phyloP scores from a whole-genome alignment of 2,113 vertebrate genomes.

The Nothobranchius kuhntae region DNA sequence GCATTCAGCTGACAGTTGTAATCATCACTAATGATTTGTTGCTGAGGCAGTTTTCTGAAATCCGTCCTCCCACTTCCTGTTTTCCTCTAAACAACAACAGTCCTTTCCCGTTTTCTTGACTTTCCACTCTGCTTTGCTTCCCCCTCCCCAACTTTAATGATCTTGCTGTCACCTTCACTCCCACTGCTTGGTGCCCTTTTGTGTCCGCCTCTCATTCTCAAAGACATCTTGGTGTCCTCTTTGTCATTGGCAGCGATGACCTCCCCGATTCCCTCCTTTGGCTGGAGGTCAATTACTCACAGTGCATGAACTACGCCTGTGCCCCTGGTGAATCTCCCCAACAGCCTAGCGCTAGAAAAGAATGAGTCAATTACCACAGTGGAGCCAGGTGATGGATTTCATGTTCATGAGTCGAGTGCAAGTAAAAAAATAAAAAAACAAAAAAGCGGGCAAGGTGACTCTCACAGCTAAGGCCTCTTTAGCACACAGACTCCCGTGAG shows the following conservation, averaged over 20 bases:
- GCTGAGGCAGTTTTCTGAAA: slow-evolving; percentile 3
- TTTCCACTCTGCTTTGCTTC: background rate
- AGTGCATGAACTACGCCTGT: slow-evolving; percentile 72
- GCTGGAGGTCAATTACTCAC: slow-evolving; percentile 83
- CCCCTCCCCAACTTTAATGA: slow-evolving; percentile 43
- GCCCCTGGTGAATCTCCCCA: slow-evolving; percentile 74
- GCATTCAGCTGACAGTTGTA: slow-evolving; percentile 14
- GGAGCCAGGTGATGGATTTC: slow-evolving; percentile 81
- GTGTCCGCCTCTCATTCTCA: slow-evolving; percentile 35
- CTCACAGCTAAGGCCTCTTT: slow-evolving; percentile 65
- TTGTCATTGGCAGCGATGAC: slow-evolving; percentile 74
- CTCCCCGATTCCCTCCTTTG: slow-evolving; percentile 67
- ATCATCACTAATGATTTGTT: slow-evolving; percentile 13
- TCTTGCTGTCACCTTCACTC: slow-evolving; percentile 17
- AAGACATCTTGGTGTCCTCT: slow-evolving; percentile 58
- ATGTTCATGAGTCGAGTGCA: slow-evolving; percentile 65
- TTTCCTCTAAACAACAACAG: slow-evolving; percentile 11
- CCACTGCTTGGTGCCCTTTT: slow-evolving; percentile 29
- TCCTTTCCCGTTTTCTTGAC: background rate
- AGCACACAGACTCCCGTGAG: slow-evolving; percentile 66
- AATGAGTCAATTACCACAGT: slow-evolving; percentile 76
- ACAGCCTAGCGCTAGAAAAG: slow-evolving; percentile 68
- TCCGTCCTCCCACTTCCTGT: background rate
- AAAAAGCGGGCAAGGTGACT: slow-evolving; percentile 73
- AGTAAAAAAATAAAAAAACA: slow-evolving; percentile 56